phyloP scores from a whole-genome alignment of 2,113 vertebrate genomes.

The Tapirus terrestris region DNA sequence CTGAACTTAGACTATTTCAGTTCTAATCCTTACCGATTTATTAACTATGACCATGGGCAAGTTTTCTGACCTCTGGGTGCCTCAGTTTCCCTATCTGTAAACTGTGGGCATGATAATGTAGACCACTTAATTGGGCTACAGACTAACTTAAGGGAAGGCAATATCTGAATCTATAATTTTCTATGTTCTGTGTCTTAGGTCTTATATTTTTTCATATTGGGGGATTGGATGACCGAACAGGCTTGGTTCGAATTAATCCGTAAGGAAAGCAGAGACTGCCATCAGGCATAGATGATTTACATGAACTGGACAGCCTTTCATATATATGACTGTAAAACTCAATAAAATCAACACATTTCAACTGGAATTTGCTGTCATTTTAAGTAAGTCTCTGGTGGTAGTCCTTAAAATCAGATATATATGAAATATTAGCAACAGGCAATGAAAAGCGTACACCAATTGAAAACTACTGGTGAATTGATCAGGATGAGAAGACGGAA shows the following conservation, averaged over 20 bases:
- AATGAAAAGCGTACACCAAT: conserved; percentile 70
- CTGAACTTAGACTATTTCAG: neutral
- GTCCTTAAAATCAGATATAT: conserved; percentile 69
- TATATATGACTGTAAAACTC: conserved; percentile 48
- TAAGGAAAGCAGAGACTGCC: neutral
- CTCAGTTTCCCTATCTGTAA: neutral
- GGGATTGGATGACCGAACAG: neutral
- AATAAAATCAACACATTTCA: conserved; percentile 67
- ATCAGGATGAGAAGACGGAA: conserved; percentile 77
- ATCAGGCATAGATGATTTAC: neutral
- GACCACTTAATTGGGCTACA: neutral
- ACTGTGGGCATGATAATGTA: neutral
- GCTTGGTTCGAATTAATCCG: neutral
- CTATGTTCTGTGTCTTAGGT: neutral
- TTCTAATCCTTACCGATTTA: neutral
- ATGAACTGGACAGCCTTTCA: conserved; percentile 54
- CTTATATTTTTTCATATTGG: neutral
- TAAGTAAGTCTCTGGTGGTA: conserved; percentile 63
- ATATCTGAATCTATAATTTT: neutral
- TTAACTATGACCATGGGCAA: accelerated
- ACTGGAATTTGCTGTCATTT: conserved; percentile 63
- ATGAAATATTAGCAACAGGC: conserved; percentile 76
- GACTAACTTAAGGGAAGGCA: neutral
- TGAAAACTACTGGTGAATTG: conserved; percentile 80
- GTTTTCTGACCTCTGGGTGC: neutral